Conservation (phyloP, 2,113 vertebrate species). For the Coreoperca whiteheadi region DNA sequence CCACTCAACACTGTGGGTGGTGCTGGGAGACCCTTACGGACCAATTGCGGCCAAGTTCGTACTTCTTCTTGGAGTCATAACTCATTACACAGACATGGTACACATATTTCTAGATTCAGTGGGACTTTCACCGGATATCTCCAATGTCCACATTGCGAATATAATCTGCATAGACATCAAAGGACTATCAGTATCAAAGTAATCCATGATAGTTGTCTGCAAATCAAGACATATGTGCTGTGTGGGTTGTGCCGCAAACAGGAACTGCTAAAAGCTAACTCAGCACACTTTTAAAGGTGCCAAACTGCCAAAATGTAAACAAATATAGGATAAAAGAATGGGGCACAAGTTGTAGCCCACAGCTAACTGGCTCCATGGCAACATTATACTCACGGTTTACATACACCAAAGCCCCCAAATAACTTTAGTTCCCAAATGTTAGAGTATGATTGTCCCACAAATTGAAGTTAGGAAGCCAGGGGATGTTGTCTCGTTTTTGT, state of each 20-base stretch:
- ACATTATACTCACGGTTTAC: no score
- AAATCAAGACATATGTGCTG: neutral
- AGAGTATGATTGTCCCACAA: neutral
- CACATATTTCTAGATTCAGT: neutral
- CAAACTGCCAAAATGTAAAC: neutral
- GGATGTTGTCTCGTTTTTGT: no score
- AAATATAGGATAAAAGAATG: neutral
- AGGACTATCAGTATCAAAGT: neutral
- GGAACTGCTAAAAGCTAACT: neutral
- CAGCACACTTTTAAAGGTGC: neutral
- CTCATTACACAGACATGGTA: no score
- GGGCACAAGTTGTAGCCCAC: neutral
- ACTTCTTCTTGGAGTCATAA: no score
- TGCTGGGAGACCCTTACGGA: neutral
- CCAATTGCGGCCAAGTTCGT: neutral
- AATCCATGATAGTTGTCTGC: neutral
- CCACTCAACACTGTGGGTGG: neutral
- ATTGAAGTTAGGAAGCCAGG: neutral
- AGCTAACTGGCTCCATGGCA: neutral
- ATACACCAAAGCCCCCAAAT: neutral
- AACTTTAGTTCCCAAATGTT: neutral
- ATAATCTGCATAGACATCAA: no score
- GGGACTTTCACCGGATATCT: no score
- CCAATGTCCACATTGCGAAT: neutral
- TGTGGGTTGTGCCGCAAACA: neutral